Evolutionary conservation across 2,888 invertebrate species (phyloP).

Genomic region (Andrena flavipes): DNA sequence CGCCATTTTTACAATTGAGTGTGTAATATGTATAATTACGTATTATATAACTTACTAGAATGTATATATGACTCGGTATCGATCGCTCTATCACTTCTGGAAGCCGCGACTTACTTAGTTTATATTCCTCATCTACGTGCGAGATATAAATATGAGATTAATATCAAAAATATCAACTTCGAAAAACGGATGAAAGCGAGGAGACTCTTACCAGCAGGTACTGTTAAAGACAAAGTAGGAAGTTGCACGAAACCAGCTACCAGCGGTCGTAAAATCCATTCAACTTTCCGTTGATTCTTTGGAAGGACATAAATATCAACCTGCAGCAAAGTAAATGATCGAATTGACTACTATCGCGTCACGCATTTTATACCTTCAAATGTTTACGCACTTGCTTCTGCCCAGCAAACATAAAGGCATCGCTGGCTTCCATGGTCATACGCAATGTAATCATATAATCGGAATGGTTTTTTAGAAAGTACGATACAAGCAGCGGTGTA

Average conservation of each 20-base stretch:
- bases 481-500: constrained; percentile 89
- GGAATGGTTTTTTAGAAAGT: constrained; percentile 90
- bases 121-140: constrained; percentile 80
- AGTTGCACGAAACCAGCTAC: constrained; percentile 87
- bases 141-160: constrained; percentile 73
- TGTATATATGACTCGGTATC: constrained; percentile 88
- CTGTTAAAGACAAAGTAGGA: constrained; percentile 86
- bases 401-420: constrained; percentile 98
- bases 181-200: background rate
- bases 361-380: background rate
- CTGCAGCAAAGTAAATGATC: constrained; percentile 68
- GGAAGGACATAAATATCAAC: constrained; percentile 86
- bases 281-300: constrained; percentile 87
- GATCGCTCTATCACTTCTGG: constrained; percentile 87
- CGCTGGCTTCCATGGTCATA: constrained; percentile 92
- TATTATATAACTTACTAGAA: constrained; percentile 86
- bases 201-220: constrained; percentile 80
- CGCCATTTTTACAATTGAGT: background rate
- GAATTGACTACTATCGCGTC: constrained; percentile 1
- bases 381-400: constrained; percentile 91
- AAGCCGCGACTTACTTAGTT: constrained; percentile 85
- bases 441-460: constrained; percentile 90
- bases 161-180: constrained; percentile 19
- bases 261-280: constrained; percentile 92
- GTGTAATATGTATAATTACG: background rate